Conservation (phyloP, 1,140 invertebrate species). For the Euura saliciscinereae region DNA sequence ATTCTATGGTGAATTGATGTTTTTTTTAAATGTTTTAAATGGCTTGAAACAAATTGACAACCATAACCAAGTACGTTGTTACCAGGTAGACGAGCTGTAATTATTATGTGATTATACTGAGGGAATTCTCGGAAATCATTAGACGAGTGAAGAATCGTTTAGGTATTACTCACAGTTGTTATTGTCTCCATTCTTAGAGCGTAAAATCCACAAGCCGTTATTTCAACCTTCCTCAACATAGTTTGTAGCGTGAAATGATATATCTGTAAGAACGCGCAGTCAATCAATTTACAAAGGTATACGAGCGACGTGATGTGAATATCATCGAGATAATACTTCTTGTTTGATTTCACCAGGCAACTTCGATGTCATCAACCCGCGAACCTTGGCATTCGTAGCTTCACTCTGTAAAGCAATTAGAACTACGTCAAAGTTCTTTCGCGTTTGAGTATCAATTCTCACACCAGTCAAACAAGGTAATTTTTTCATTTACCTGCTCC, state of each 20-base stretch:
- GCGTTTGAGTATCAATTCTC: neutral
- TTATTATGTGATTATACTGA: neutral
- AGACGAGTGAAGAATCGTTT: neutral
- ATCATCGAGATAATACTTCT: neutral
- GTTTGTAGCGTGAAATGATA: conserved; percentile 5
- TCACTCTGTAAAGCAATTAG: neutral
- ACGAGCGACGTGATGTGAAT: conserved; percentile 2
- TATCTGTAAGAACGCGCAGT: conserved; percentile 1
- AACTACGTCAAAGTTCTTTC: neutral
- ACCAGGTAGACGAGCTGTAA: conserved; percentile 1
- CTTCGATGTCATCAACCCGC: neutral
- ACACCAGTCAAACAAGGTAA: neutral
- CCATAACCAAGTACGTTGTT: neutral
- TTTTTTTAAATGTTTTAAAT: neutral
- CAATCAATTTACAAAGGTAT: conserved; percentile 1
- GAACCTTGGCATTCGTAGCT: neutral
- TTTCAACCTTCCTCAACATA: conserved; percentile 7
- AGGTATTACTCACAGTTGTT: neutral
- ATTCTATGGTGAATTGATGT: too few relatives aligned
- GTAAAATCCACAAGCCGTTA: conserved; percentile 7
- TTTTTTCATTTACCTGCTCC: neutral
- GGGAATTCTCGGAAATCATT: neutral
- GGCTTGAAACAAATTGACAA: neutral
- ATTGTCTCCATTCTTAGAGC: neutral
- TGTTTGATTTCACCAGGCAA: conserved; percentile 1